These are phyloP conservation scores for Mizuhopecten yessoensis DNA, from an alignment of 1,140 invertebrate species.

Conservation along the genomic window DNA sequence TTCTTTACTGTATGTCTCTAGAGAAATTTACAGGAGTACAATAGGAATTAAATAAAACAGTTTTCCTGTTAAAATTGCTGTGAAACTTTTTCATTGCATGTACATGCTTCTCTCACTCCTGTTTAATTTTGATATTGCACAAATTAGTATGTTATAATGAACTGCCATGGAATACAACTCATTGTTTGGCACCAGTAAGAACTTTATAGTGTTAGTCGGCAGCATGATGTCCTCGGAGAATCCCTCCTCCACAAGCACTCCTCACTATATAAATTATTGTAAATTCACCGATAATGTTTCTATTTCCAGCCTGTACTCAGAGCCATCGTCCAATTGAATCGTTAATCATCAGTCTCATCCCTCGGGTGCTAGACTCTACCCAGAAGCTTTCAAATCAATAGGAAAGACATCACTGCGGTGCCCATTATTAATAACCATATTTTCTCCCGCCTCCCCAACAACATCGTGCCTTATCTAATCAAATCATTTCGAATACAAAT, in stretches of 20 bases:
- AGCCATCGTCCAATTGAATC: slow-evolving; percentile 25
- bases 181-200: background rate
- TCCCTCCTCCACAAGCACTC: background rate
- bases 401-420: slow-evolving; percentile 15
- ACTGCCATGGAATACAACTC: background rate
- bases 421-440: slow-evolving; percentile 20
- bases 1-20: background rate
- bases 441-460: slow-evolving; percentile 6
- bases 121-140: background rate
- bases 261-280: slow-evolving; percentile 19
- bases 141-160: background rate
- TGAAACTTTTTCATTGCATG: background rate
- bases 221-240: background rate
- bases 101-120: background rate
- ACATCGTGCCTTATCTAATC: slow-evolving; percentile 16
- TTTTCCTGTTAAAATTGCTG: background rate
- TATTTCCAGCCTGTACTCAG: background rate
- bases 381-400: slow-evolving; percentile 38
- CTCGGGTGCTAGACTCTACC: background rate
- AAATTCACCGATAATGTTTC: background rate
- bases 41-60: background rate
- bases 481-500: slow-evolving; percentile 36
- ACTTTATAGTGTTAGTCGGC: background rate
- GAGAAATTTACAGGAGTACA: background rate
- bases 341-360: slow-evolving; percentile 14